Evolutionary conservation across 2,113 vertebrate genomes (phyloP).

Genomic region (Sigmodon hispidus): DNA sequence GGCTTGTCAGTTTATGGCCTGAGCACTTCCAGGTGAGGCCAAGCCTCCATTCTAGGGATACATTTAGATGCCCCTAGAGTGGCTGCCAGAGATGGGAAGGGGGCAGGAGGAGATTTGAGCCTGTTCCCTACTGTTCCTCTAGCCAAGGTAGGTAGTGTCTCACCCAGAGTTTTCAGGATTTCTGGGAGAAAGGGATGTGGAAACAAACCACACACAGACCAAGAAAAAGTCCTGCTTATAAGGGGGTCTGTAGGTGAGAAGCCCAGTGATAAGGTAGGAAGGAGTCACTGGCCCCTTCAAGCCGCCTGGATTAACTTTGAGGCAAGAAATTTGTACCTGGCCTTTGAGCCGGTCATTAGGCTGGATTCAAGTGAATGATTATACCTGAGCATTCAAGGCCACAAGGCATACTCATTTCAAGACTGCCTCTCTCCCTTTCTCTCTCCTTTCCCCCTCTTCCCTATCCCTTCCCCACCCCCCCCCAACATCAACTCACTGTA

Average conservation of each 20-base stretch:
- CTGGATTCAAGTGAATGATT: neutral
- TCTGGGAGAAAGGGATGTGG: neutral
- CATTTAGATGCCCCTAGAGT: neutral
- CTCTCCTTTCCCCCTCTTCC: too few relatives aligned
- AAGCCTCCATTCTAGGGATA: neutral
- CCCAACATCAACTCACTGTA: neutral
- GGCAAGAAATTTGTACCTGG: neutral
- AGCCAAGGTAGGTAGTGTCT: neutral
- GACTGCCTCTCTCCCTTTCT: neutral
- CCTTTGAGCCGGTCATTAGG: neutral
- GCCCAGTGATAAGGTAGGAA: neutral
- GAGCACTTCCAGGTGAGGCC: neutral
- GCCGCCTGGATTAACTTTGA: neutral
- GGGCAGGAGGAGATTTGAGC: neutral
- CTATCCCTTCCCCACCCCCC: neutral
- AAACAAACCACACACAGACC: neutral
- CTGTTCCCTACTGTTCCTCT: neutral
- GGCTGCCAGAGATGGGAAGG: neutral
- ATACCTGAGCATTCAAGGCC: neutral
- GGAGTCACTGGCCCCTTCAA: neutral
- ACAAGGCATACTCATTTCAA: neutral
- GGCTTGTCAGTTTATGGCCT: neutral
- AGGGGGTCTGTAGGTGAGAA: neutral
- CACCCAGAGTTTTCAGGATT: neutral
- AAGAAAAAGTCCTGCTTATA: neutral